Evolutionary conservation across 2,113 vertebrate species (phyloP), one percentile per base, ranked within the genome.

Genomic region (Agapornis roseicollis): DNA sequence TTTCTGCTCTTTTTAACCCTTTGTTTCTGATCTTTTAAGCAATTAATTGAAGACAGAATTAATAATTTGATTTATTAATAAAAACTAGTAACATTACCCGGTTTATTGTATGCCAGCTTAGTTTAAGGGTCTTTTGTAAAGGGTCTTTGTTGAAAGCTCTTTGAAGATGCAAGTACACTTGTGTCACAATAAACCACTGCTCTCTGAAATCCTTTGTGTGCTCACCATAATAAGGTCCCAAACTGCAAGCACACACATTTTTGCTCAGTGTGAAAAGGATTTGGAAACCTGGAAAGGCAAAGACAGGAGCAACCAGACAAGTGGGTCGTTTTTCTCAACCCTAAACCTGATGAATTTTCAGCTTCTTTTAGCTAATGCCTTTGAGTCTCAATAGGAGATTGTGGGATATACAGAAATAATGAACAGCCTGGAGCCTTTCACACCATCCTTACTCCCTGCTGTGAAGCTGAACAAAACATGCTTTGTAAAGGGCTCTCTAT

Each of bases 341-440:
- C 39, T 60, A 29, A 74, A 84, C 41, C 44, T 84, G 74, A 49
- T 60, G 69, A 85, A 65, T 88, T 58, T 76, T 76, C 69, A 79
- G 5, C 60, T 42, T 64, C 63, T 93, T 91, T 87, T 76, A 85
- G 73, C 47, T 79, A 79, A 56, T 49, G 66, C 29, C 33, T 88
- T 78, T 84, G 71, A 92, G 80, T 83, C 33, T 94, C 58, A 84
- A n/a, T 71, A 77, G 53, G 61, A 89, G 78, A 53, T 37, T 89
- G 78, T 85, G 81, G 70, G 44, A 85, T 91, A 95, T 50, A 94
- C 50, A 92, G 91, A 94, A 91, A 91, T 88, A 91, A 53, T 82
- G 91, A 95, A 85, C 65, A 89, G 87, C 66, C 78, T 87, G 80
- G 77, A 93, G 79, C 80, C 68, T 94, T 94, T 96, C 87, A 91